These are phyloP conservation scores for Megalurothrips usitatus DNA, from an alignment of 2,888 invertebrate genomes.

Conservation along the genomic window DNA sequence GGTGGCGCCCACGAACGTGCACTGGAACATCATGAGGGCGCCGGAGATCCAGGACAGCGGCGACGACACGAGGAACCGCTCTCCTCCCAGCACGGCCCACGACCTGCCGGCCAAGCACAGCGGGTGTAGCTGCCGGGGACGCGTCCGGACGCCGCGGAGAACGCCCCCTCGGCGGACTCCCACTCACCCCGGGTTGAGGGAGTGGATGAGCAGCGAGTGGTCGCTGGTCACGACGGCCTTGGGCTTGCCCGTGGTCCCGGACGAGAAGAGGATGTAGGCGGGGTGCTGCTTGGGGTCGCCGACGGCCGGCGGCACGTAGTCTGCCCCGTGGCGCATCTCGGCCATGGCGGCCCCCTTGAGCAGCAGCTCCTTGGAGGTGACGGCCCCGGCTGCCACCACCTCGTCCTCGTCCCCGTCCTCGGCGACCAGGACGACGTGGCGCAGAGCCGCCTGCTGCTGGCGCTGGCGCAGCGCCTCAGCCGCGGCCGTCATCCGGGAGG, in stretches of 20 bases:
- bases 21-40: constrained; percentile 19
- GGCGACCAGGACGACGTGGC: not conserved
- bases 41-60: constrained; percentile 8
- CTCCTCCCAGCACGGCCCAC: not conserved
- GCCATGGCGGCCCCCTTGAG: not conserved
- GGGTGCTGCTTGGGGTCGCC: constrained; percentile 9
- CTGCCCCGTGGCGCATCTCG: not conserved
- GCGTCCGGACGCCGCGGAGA: not conserved
- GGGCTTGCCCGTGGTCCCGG: constrained; percentile 10
- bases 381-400: not conserved
- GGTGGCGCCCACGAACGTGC: not conserved
- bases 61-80: constrained; percentile 6
- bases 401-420: not conserved
- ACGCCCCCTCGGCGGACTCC: not conserved
- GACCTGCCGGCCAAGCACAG: not conserved
- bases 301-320: not conserved
- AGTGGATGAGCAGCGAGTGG: constrained; percentile 13
- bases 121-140: not conserved
- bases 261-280: constrained; percentile 6
- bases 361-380: not conserved
- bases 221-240: constrained; percentile 15
- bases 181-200: constrained; percentile 3
- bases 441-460: not conserved
- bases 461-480: not conserved
- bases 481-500: not conserved